phyloP scores from a whole-genome alignment of 2,888 invertebrate species.

The Caenorhabditis drosophilae region DNA sequence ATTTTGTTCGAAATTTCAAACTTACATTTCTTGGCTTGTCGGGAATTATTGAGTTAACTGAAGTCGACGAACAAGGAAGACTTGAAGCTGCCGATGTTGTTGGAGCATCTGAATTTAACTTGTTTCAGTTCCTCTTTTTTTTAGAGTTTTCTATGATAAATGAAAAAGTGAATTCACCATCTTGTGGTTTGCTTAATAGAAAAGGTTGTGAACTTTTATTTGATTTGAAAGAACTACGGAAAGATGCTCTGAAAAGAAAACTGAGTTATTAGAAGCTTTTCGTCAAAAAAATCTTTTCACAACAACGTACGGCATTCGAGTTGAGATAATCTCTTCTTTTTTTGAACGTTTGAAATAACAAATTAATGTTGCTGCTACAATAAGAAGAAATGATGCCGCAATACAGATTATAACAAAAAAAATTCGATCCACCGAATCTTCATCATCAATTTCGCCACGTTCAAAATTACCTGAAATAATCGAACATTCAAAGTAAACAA shows the following conservation, averaged over 20 bases:
- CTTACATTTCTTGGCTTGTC: conserved; percentile 42
- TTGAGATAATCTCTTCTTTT: conserved; percentile 35
- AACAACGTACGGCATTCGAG: conserved; percentile 31
- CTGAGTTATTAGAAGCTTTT: not conserved
- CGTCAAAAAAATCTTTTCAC: not conserved
- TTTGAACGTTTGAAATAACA: conserved; percentile 50
- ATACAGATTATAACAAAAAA: conserved; percentile 42
- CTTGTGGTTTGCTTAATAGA: conserved; percentile 32
- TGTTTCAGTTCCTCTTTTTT: not conserved
- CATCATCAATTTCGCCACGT: conserved; percentile 23
- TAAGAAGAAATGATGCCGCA: conserved; percentile 43
- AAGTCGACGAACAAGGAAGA: conserved; percentile 38
- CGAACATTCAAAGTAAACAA: too few relatives aligned
- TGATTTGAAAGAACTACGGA: conserved; percentile 40
- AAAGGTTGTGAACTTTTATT: conserved; percentile 48
- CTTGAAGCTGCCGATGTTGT: conserved; percentile 30
- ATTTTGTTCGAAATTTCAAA: too few relatives aligned
- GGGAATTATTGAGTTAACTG: conserved; percentile 37
- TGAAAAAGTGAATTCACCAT: conserved; percentile 17
- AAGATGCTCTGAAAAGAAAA: conserved; percentile 41
- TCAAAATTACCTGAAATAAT: conserved; percentile 27
- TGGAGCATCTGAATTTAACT: conserved; percentile 15
- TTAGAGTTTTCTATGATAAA: not conserved
- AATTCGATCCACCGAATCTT: conserved; percentile 21
- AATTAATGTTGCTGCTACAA: conserved; percentile 43